Conservation (phyloP, 2,888 invertebrate species). For the Papilio protenor region DNA sequence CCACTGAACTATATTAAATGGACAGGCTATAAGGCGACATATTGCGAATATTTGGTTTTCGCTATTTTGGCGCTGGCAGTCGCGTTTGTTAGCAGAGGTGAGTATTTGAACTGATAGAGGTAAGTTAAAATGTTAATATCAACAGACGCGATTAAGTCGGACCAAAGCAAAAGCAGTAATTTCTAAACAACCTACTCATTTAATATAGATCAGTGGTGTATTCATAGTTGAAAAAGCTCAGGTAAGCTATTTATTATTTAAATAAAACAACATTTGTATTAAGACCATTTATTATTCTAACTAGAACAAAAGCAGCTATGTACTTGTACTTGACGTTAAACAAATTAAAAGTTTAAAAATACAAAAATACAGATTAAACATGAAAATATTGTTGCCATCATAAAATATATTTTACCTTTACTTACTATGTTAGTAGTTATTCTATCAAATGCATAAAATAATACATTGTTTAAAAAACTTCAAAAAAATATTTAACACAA, state of each 20-base stretch:
- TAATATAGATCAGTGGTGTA: too few species aligned
- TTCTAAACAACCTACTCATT: too few species aligned
- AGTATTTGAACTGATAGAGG: too few species aligned
- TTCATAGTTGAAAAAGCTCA: too few species aligned
- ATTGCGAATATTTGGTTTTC: too few species aligned
- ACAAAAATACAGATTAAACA: slow-evolving; percentile 34
- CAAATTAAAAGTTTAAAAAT: slow-evolving; percentile 4
- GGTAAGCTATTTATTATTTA: neutral
- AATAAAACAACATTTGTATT: neutral
- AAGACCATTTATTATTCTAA: slow-evolving; percentile 37
- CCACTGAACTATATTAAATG: too few species aligned
- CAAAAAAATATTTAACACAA: neutral
- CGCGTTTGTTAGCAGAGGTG: too few species aligned
- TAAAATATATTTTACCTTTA: slow-evolving; percentile 33
- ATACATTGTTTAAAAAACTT: slow-evolving; percentile 21
- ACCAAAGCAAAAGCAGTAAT: too few species aligned
- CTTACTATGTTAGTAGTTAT: slow-evolving; percentile 32
- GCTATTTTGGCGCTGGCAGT: too few species aligned
- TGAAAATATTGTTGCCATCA: slow-evolving; percentile 22
- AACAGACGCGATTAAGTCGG: too few species aligned
- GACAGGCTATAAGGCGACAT: too few species aligned
- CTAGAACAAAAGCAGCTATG: slow-evolving; percentile 18
- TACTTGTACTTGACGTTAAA: slow-evolving; percentile 32
- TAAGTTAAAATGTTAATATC: too few species aligned
- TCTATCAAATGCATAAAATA: slow-evolving; percentile 39